phyloP scores from a whole-genome alignment of 2,888 invertebrate genomes.

The Sepioteuthis lessoniana region DNA sequence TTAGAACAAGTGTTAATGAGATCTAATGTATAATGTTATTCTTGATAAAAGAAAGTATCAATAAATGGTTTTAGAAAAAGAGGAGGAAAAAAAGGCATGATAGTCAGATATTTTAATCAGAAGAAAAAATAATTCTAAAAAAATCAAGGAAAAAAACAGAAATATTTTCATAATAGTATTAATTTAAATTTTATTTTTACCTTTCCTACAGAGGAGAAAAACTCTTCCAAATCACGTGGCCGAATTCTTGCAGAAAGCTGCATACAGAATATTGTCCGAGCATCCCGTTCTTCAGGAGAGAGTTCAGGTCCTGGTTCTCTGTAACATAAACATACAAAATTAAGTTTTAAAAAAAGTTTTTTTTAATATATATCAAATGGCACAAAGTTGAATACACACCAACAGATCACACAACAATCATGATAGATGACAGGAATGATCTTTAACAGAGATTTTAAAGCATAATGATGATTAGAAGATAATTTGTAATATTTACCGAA shows the following conservation, averaged over 20 bases:
- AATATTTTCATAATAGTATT: no score
- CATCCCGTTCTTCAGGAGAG: slow-evolving; percentile 97
- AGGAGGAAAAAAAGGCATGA: no score
- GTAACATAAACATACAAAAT: not conserved
- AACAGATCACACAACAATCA: not conserved
- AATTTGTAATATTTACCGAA: slow-evolving; percentile 55
- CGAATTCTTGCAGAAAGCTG: slow-evolving; percentile 95
- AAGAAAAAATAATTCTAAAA: no score
- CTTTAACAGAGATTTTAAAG: not conserved
- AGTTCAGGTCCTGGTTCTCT: slow-evolving; percentile 76
- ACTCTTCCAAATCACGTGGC: slow-evolving; percentile 96
- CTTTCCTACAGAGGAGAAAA: slow-evolving; percentile 98
- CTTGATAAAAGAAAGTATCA: no score
- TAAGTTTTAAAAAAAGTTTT: not conserved
- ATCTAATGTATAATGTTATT: no score
- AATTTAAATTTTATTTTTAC: slow-evolving; percentile 77
- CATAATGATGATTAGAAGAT: not conserved
- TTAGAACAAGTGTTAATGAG: not conserved
- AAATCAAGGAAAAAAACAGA: no score
- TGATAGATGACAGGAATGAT: not conserved
- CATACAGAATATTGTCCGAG: slow-evolving; percentile 99
- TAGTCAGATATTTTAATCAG: no score
- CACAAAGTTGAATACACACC: not conserved
- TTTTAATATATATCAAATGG: not conserved
- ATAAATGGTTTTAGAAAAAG: no score